Evolutionary conservation across 1,140 invertebrate species (phyloP), one percentile per base, ranked within the genome.

Genomic region (Neodiprion pinetum): DNA sequence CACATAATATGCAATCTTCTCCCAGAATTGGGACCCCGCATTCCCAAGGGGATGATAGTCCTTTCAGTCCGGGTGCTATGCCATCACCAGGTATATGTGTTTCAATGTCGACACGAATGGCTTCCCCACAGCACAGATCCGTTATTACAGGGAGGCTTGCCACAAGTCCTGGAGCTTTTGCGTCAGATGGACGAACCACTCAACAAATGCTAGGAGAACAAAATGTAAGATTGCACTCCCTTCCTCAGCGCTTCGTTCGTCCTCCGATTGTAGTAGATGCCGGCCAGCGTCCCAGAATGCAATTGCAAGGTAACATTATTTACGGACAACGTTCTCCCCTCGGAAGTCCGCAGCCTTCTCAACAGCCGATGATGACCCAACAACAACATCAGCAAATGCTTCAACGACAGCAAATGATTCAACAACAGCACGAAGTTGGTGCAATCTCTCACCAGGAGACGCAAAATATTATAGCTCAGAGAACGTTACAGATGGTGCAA

Each of bases 1-100:
- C 90, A 7, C 88, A 88, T 21, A 88, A 85, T 68, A 89, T 89
- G 76, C 88, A 90, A 73, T 88, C 88, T 12, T 92, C 91, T 5
- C 91, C 91, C 5, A 80, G 90, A 71, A 91, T 92, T 47, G 90
- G 90, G 4, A 92, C 91, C 67, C 92, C 91, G 0, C 91, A 91
- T 75, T 92, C 91, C 7, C 91, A 93, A 82, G 89, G 86, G 28
- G 90, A 90, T 40, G 86, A 90, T 17, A 89, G 86, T 81, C 90
- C 90, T 0, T 91, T 91, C 73, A 90, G 89, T 82, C 90, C 90
- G 0, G 86, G 87, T 21, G 80, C 85, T 4, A 88, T 86, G 83
- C 84, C 85, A 1, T 87, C 87, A 1, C 84, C 87, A 0, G 85
- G 85, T 8, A 80, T 86, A 47, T 85, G 85, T 72, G 83, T 80